Evolutionary conservation across 2,888 invertebrate species (phyloP), one percentile per base, ranked within the genome.

Genomic region (Drosophila parthenogenetica): DNA sequence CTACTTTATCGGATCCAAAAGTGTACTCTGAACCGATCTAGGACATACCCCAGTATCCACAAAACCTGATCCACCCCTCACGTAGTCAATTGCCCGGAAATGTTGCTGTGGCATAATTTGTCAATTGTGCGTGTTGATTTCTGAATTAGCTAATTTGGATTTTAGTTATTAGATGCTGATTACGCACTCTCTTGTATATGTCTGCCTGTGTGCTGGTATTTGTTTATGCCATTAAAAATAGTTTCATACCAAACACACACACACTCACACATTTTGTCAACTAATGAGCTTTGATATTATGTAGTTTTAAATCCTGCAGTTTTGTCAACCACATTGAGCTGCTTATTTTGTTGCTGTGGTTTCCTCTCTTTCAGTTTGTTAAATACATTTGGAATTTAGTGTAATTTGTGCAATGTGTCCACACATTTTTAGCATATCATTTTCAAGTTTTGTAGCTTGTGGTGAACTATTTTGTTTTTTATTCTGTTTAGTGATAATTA

Each of bases 41-140:
- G 49, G 14, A 55, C 42, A 17, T 25, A 19, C 19, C 39, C 37
- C 2, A 17, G 19, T 16, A 19, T 16, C 45, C 32, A 32, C 32
- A 32, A 13, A 22, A 25, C 19, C n/a, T 14, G 16, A 17, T 19
- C 25, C 58, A 48, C 69, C 69, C 43, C 68, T 53, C 83, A 84
- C 89, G 83, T 87, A 88, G 63, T 65, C 88, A 89, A 86, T 87
- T 88, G 81, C 64, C 89, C 89, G 86, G 89, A 87, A 89, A 89
- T 89, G 89, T 84, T 84, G 75, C 69, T 81, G 84, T 77, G 84
- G 78, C 87, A 89, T 89, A 89, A 89, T 87, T 87, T 87, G 89
- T 89, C 86, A 86, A 86, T 86, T 86, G 89, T 88, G 86, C 88
- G 83, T 89, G 88, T 86, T 89, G 89, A 89, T 87, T 87, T 87